phyloP scores from a whole-genome alignment of 2,888 invertebrate genomes.

The Nephrotoma flavescens region DNA sequence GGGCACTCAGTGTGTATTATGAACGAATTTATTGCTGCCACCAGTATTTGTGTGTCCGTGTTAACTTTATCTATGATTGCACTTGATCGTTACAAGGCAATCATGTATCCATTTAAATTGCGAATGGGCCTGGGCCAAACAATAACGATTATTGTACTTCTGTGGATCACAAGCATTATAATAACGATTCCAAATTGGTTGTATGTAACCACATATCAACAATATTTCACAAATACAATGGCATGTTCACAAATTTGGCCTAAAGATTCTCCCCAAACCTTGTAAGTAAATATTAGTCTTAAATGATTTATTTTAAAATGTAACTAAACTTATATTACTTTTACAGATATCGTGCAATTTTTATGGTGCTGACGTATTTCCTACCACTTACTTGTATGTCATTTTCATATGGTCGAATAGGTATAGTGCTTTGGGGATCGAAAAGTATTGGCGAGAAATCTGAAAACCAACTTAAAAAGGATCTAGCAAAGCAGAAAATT shows the following conservation, averaged over 20 bases:
- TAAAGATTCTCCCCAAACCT: not conserved
- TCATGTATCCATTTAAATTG: not conserved
- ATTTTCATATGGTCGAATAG: not conserved
- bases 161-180: not conserved
- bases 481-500: not conserved
- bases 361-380: not conserved
- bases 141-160: not conserved
- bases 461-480: not conserved
- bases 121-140: not conserved
- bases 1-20: not conserved
- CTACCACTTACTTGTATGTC: not conserved
- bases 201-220: not conserved
- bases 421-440: not conserved
- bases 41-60: not conserved
- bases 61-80: not conserved
- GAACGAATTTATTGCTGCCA: not conserved
- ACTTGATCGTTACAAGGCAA: not conserved
- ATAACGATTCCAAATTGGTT: not conserved
- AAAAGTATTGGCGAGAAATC: not conserved
- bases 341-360: not conserved
- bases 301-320: not conserved
- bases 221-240: not conserved
- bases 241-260: not conserved
- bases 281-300: not conserved
- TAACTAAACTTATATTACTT: not conserved